phyloP scores from a whole-genome alignment of 2,113 vertebrate species.

The Cromileptes altivelis region DNA sequence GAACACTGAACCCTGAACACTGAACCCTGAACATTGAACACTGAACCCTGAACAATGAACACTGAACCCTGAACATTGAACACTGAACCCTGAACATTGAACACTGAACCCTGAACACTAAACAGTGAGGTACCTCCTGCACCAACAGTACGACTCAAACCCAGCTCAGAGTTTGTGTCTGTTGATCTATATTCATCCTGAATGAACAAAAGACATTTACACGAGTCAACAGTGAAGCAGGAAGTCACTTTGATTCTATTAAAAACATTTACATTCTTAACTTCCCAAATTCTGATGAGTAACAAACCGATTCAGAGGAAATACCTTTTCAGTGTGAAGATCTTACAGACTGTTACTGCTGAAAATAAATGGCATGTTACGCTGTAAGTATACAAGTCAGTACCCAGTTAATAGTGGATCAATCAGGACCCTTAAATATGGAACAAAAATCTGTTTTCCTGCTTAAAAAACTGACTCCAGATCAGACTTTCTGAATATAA shows the following conservation, averaged over 20 bases:
- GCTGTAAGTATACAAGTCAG: neutral
- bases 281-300: neutral
- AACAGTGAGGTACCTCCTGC: neutral
- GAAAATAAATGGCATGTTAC: neutral
- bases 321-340: neutral
- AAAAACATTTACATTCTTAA: neutral
- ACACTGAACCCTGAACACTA: too few relatives aligned
- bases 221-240: neutral
- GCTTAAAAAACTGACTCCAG: neutral
- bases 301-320: neutral
- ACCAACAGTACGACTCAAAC: neutral
- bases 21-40: too few relatives aligned
- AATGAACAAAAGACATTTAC: neutral
- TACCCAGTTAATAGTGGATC: neutral
- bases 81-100: too few relatives aligned
- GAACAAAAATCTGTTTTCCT: neutral
- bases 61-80: too few relatives aligned
- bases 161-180: neutral
- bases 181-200: neutral
- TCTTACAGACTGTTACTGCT: neutral
- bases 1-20: too few relatives aligned
- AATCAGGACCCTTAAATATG: neutral
- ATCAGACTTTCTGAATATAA: neutral
- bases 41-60: too few relatives aligned
- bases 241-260: slow-evolving; percentile 5